Percentiles rank a stretch among this genome's conserved stretches.
Conservation (phyloP, 1,140 invertebrate species). For the Odontomachus brunneus region DNA sequence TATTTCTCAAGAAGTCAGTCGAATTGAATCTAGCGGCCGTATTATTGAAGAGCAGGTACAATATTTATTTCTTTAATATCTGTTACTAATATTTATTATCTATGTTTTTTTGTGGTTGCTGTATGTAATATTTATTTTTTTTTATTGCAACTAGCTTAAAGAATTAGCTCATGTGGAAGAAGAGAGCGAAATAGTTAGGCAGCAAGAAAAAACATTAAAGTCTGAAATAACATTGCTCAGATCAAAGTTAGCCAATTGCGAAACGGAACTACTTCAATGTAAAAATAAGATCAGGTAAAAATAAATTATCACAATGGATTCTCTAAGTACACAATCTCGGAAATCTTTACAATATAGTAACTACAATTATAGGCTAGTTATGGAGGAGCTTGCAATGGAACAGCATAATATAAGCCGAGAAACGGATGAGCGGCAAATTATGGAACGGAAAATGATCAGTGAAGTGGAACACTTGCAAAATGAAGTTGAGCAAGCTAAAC, state of each 20-base stretch:
- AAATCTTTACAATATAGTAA: neutral
- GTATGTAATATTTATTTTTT: slow-evolving; percentile 27
- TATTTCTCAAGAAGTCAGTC: slow-evolving; percentile 92
- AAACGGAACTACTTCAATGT: slow-evolving; percentile 94
- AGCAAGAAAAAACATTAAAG: slow-evolving; percentile 94
- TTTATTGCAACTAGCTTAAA: slow-evolving; percentile 87
- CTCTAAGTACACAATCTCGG: neutral
- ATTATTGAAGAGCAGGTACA: slow-evolving; percentile 91
- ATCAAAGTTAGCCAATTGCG: slow-evolving; percentile 94
- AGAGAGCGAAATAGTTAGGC: slow-evolving; percentile 94
- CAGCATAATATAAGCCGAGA: slow-evolving; percentile 85
- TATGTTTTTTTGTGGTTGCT: slow-evolving; percentile 2
- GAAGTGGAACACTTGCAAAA: slow-evolving; percentile 93
- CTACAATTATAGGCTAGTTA: slow-evolving; percentile 84
- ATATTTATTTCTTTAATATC: neutral
- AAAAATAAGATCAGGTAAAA: slow-evolving; percentile 93
- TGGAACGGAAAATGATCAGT: slow-evolving; percentile 90
- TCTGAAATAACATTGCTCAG: slow-evolving; percentile 93
- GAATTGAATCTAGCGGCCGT: slow-evolving; percentile 90
- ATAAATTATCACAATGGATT: neutral
- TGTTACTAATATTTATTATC: neutral
- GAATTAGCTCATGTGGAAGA: slow-evolving; percentile 93
- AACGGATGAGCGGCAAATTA: slow-evolving; percentile 89
- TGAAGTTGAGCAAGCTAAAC: slow-evolving; percentile 93
- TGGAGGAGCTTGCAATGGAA: slow-evolving; percentile 88